Base-by-base conservation (phyloP, 2,113 vertebrate species). In the Cygnus buccinator region DNA sequence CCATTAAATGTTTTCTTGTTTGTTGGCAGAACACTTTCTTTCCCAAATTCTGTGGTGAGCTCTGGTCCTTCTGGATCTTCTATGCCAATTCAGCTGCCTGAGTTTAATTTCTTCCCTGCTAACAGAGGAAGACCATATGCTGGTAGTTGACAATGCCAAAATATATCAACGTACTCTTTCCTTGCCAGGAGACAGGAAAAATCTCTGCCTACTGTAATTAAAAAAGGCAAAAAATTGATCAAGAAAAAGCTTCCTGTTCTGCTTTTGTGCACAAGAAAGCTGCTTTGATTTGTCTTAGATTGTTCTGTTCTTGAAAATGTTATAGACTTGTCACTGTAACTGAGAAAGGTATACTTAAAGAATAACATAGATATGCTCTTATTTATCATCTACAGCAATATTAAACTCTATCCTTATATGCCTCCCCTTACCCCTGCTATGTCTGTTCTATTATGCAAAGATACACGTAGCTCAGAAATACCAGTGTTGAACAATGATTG, bases 81-180 rank as follows among this genome's bases (percentile, higher is more conserved):
- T 58, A 1, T 89, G 79, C 66, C 44, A 73, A 59, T 94, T 73
- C 90, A 92, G 63, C 88, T 94, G 84, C 82, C 70, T 33, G 68
- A 93, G 73, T 83, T 89, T 80, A 81, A 65, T 71, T 95, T 92
- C 72, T 91, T 93, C 75, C 23, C 63, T 84, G 59, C 79, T 94
- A 71, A 70, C 79, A 84, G 85, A 91, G 58, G 58, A 94, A 73
- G 81, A 83, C 82, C 79, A 77, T 96, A 95, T 96, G 85, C 85
- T 95, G 90, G 59, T 87, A 74, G 78, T 14, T 90, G 80, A 89
- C 80, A 29, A 57, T 94, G 95, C 95, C 94, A 93, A 79, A 95
- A 86, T 71, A 54, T 50, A 94, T 93, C 59, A 66, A 3, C 55
- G 74, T 89, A 50, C 39, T 91, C 21, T 87, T 81, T 57, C 44